Base-by-base conservation (phyloP, 2,888 invertebrate species). In the Pseudococcus longispinus region DNA sequence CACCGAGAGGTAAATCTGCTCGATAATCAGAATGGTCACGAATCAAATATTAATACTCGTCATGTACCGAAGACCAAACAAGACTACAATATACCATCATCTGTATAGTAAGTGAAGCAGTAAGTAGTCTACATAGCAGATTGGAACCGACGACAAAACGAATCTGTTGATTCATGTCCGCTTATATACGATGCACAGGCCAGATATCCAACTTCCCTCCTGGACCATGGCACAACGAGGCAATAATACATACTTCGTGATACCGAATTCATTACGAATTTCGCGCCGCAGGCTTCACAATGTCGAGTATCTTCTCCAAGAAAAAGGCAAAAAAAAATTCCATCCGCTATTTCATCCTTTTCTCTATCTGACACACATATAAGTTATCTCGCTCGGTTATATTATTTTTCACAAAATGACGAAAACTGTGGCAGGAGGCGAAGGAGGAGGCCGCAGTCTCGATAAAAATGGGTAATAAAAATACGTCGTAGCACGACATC, bases 31-130 rank as follows among this genome's bases (percentile, higher is more conserved):
- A 20, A 42, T 42, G 77, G 77, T 80, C 77, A 80, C 77, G 77
- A 80, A 80, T 80, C 20, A 37, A 80, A 80, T 42, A 42, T 80
- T 80, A 80, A 80, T 80, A 74, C 29, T 70, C 70, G 70, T 74
- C 74, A 18, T 32, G 13, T 11, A 3, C 32, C 32, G 9, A 37
- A 37, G 37, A n/a, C n/a, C n/a, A n/a, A n/a, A n/a, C n/a, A n/a
- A 37, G 37, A 37, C 37, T 23, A 60, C 60, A 51, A 51, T 51
- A n/a, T 15, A 8, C 18, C 51, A 6, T 51, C 18, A 8, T 51
- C 51, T 37, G 11, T 46, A 46, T 46, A 3, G 15, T 11, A 46
- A n/a, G n/a, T n/a, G n/a, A n/a, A n/a, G n/a, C n/a, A n/a, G n/a
- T 3, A 46, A 46, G n/a, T n/a, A n/a, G n/a, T n/a, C n/a, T n/a